Conservation (phyloP, 1,140 invertebrate species). For the Lordiphosa clarofinis region DNA sequence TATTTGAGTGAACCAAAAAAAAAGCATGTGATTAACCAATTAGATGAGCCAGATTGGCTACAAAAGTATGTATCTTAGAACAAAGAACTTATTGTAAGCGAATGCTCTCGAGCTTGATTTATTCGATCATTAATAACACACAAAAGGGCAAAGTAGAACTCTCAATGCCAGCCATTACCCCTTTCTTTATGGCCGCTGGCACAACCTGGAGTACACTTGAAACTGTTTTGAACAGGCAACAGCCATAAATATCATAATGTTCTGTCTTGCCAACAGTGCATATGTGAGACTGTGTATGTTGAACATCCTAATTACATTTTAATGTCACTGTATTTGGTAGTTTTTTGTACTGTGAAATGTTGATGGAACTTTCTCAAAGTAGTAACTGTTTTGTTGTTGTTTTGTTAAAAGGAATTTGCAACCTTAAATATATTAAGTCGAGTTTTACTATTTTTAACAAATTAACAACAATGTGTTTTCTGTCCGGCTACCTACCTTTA, state of each 20-base stretch:
- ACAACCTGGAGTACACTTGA: conserved; percentile 15
- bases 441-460: no score
- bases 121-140: conserved; percentile 12
- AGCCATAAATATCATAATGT: conserved; percentile 37
- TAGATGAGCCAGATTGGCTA: conserved; percentile 2
- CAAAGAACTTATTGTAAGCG: conserved; percentile 1
- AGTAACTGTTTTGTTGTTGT: neutral
- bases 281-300: conserved; percentile 14
- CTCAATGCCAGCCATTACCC: conserved; percentile 4
- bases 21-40: conserved; percentile 7
- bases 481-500: neutral
- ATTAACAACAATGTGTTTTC: no score
- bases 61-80: conserved; percentile 1
- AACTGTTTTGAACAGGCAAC: conserved; percentile 28
- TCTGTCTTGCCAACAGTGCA: neutral
- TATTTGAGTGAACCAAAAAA: neutral
- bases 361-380: conserved; percentile 4
- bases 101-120: conserved; percentile 10
- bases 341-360: conserved; percentile 13
- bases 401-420: no score
- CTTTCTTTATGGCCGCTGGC: neutral
- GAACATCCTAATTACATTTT: conserved; percentile 54
- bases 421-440: no score
- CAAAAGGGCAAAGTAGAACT: conserved; percentile 2
- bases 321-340: conserved; percentile 36